Evolutionary conservation across 1,140 invertebrate species (phyloP), one percentile per base, ranked within the genome.

Genomic region (Zaprionus inermis): DNA sequence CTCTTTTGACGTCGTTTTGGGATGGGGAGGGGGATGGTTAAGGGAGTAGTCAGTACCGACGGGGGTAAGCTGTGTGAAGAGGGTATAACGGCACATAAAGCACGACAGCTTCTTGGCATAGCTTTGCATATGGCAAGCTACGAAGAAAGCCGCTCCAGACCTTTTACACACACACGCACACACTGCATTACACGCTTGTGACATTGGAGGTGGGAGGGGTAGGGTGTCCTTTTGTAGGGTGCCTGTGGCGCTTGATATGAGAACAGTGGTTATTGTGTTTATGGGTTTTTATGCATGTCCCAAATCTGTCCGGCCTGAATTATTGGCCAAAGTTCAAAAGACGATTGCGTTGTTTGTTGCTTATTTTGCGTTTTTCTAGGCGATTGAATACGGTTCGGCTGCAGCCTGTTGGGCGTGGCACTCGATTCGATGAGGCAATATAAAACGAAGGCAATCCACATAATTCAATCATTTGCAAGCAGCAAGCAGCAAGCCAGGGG

Each of bases 311-410:
- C 49, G 16, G 72, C 36, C 64, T 89, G 80, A 89, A 67, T 89
- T 89, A 86, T 86, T 83, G 83, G 84, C 63, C 55, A 74, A 70
- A 78, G 83, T 86, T 82, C 83, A 89, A 80, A 89, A 80, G 84
- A 67, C 72, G 64, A 46, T 38, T 32, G 30, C 55, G 14, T 58
- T 68, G 55, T 76, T 64, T 61, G 56, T 49, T 46, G 74, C 67
- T 70, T 68, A 58, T 66, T 69, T 78, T 36, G 74, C 66, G 41
- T 63, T 71, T 67, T 52, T 51, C 54, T 67, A 57, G 44, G 9
- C 12, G 49, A 72, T 55, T 55, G 56, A 57, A 41, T 34, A 12
- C 20, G 55, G 30, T 49, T 46, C 12, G 3, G 32, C 11, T 4
- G 4, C 22, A 24, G 22, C 22, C 22, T 22, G 22, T 5, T 5